Evolutionary conservation across 2,797 vertebrate species (phyloP), one percentile per base, ranked within the genome.

Genomic region (Myoxocephalus aenaeus): DNA sequence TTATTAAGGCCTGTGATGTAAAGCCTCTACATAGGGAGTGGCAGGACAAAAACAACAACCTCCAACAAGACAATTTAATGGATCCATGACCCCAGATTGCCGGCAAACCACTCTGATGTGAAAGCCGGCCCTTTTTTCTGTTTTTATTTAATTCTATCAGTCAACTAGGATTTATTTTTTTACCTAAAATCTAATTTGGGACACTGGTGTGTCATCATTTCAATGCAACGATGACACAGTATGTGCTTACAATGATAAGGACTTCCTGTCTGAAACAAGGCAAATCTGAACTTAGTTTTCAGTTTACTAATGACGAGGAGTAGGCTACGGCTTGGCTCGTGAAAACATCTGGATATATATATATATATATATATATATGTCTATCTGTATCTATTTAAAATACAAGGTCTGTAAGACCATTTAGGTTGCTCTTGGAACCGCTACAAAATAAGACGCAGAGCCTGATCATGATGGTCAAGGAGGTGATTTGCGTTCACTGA

Each of bases 1-100:
- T 86, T 72, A 90, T 86, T 85, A 82, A 84, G 63, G 58, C 44
- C 46, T 34, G 56, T 85, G 79, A 85, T 79, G 46, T 82, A 85
- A 87, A 82, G 67, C 67, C 44, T 75, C 53, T 20, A 29, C 34
- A 79, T 12, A 69, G 61, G 73, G 58, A 59, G 40, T 46, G 29
- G 74, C 58, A 78, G 58, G 71, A 68, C 18, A 83, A 81, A 78
- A 22, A 73, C 25, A 42, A 81, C 36, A 71, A 51, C 67, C 10
- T 66, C 61, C 65, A 57, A 64, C 51, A 44, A 65, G 85, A 87
- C 77, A 77, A 81, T 82, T 84, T 58, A 87, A 86, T 83, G 81
- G 78, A 42, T 85, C 75, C 36, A 1, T 87, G 81, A 84, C 34
- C 69, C 34, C 27, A 18, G 62, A 77, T 40, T 32, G 65, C 68